Conservation (phyloP, 2,113 vertebrate species). For the Phalacrocorax carbo region DNA sequence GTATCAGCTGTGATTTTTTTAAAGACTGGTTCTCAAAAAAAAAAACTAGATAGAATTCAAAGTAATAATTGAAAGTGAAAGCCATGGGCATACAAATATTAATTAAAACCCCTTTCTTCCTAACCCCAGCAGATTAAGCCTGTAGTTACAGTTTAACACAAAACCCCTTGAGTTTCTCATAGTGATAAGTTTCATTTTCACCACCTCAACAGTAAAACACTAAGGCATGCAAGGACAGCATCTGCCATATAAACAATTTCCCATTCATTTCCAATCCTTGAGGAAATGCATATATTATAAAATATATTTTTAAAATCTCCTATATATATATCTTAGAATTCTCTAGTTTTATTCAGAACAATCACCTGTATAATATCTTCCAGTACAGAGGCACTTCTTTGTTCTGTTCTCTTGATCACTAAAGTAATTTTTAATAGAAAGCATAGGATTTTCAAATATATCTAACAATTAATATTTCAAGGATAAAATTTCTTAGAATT, state of each 20-base stretch:
- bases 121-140: background rate
- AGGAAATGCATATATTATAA: background rate
- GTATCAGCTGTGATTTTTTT: background rate
- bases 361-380: background rate
- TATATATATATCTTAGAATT: background rate
- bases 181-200: background rate
- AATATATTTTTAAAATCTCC: background rate
- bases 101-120: background rate
- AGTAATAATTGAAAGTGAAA: conserved; percentile 33
- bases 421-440: background rate
- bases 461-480: conserved; percentile 14
- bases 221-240: background rate
- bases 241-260: background rate
- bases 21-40: background rate
- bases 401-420: background rate
- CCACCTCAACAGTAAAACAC: background rate
- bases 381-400: background rate
- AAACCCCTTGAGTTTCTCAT: background rate
- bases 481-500: background rate
- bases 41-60: background rate
- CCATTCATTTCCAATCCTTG: background rate
- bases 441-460: background rate
- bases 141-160: background rate
- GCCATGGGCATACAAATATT: background rate
- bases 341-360: background rate